Base-by-base conservation (phyloP, 2,888 invertebrate species). In the Eudiplozoon nipponicum region DNA sequence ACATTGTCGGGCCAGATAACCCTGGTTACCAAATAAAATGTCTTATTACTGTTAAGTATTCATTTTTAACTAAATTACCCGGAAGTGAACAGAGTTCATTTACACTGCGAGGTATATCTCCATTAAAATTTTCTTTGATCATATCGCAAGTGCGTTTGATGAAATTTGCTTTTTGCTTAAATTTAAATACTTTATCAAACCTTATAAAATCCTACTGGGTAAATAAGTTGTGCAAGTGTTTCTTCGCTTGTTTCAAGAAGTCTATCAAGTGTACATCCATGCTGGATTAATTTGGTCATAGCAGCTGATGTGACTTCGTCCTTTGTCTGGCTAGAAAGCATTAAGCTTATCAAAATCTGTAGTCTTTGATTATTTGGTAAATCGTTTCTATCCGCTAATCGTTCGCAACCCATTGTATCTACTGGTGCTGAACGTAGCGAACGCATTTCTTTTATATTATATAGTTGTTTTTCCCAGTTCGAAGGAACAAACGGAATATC, bases 251-350 rank as follows among this genome's bases (percentile, higher is more conserved):
- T 73, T 21, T 60, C 54, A 7, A 70, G 55, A 38, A 86, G 66
- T 51, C 65, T 68, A 35, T 69, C 66, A 2, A 80, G 65, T 1
- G 70, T 75, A 34, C 78, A 50, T 53, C 52, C 75, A 52, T 69
- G 67, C 20, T 63, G 60, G 40, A 67, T 65, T 1, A 86, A 64
- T 22, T 70, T 66, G 46, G 66, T 61, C 75, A 94, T 81, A 0
- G 84, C 84, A 19, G 72, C 74, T 61, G 70, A 71, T 19, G 75
- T 81, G 0, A 78, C 69, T 56, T 78, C 71, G 60, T 94, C 94
- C 55, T 76, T 84, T 0, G 94, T 94, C 60, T 90, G 90, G 54
- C 84, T 84, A 23, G 90, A 94, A 7, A 94, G 60, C 81, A 94
- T 84, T 33, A 94, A 62, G 0, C 86, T 72, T 39, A 94, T 61